Percentiles rank a stretch among this genome's conserved stretches.
These are phyloP conservation scores for Ochotona curzoniae DNA, from an alignment of 2,113 vertebrate genomes.

Conservation along the genomic window DNA sequence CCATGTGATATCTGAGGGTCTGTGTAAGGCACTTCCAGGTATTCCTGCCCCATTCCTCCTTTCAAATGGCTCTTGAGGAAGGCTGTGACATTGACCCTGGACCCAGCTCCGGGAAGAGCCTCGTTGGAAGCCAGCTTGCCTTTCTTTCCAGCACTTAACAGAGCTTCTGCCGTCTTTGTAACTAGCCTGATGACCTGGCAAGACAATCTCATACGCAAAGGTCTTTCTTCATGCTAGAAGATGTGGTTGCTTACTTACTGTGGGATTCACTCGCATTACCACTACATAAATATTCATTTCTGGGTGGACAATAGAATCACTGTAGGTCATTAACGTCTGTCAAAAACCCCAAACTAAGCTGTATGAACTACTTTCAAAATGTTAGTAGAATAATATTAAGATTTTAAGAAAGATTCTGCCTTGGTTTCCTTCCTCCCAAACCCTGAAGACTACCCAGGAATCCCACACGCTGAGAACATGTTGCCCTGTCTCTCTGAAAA, in stretches of 20 bases:
- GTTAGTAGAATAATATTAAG: not conserved
- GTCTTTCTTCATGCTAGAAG: not conserved
- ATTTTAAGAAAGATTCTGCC: not conserved
- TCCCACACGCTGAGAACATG: too few relatives aligned
- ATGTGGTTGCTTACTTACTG: not conserved
- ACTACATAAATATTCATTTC: not conserved
- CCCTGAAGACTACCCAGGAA: too few relatives aligned
- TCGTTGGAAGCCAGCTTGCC: not conserved
- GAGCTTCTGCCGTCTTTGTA: not conserved
- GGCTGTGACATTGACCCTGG: not conserved
- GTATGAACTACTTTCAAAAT: too few relatives aligned
- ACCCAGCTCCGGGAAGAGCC: not conserved
- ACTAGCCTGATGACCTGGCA: not conserved
- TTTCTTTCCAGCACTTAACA: not conserved
- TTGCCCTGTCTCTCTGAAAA: too few relatives aligned
- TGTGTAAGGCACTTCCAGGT: not conserved
- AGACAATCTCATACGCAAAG: not conserved
- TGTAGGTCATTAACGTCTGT: not conserved
- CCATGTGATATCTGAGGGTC: accelerated
- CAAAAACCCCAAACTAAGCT: not conserved
- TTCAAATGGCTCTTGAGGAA: not conserved
- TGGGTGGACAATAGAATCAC: too few relatives aligned
- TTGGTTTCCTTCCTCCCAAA: too few relatives aligned
- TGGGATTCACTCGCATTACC: not conserved
- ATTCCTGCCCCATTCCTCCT: not conserved